These are phyloP conservation scores for Zaprionus taronus DNA, from an alignment of 1,140 invertebrate genomes.

Conservation along the genomic window DNA sequence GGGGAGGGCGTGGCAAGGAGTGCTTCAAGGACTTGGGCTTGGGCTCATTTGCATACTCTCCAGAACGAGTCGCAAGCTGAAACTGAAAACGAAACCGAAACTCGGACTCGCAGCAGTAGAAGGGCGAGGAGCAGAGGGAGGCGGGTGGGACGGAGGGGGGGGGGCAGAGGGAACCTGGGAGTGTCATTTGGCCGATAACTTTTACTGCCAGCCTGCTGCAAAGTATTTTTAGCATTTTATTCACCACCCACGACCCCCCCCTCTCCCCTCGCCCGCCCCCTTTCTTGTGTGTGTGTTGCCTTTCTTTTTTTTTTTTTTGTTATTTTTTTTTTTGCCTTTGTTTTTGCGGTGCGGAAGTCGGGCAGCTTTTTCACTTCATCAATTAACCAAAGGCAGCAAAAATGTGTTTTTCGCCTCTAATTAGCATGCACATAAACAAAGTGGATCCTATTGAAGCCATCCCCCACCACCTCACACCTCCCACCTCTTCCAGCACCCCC, in stretches of 20 bases:
- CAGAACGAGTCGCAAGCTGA: constrained; percentile 13
- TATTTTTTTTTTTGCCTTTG: neutral
- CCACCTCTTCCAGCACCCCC: no score
- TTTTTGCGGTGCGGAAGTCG: constrained; percentile 32
- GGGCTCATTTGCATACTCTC: constrained; percentile 34
- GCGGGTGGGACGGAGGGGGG: neutral
- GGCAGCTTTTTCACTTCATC: constrained; percentile 75
- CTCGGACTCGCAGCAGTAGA: neutral
- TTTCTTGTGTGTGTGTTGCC: constrained; percentile 20
- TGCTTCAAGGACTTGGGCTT: neutral
- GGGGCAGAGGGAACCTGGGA: constrained; percentile 33
- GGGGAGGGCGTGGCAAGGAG: neutral
- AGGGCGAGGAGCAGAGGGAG: neutral
- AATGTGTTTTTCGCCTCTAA: constrained; percentile 78
- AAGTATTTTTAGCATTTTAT: constrained; percentile 46
- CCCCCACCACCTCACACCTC: neutral
- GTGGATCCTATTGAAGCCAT: constrained; percentile 72
- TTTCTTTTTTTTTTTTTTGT: constrained; percentile 28
- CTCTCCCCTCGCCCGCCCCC: neutral
- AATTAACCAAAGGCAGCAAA: constrained; percentile 78
- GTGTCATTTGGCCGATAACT: constrained; percentile 72
- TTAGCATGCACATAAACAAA: constrained; percentile 80
- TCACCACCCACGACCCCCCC: constrained; percentile 21
- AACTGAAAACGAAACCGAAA: constrained; percentile 11
- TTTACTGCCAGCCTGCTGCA: constrained; percentile 39